Evolutionary conservation across 2,888 invertebrate genomes (phyloP), one percentile per base, ranked within the genome.

Genomic region (Halictus quadricinctus): DNA sequence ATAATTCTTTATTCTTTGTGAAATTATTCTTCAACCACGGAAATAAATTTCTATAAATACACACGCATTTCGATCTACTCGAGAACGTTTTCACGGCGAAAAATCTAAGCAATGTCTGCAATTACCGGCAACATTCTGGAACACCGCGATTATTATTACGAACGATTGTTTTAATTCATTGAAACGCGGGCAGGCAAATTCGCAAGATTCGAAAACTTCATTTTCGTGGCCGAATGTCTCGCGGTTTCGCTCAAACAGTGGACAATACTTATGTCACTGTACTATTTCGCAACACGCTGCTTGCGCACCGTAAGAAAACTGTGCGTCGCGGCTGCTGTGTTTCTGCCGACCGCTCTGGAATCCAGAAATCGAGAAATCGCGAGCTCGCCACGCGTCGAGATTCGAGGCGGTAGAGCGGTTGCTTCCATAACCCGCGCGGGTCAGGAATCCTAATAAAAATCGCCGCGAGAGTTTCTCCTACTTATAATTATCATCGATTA

Each of bases 401-500:
- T 78, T 80, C 83, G 84, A 81, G 54, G 76, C 54, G 54, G 48
- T 80, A 73, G 74, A 84, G 46, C 43, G 66, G 76, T 73, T 72
- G 76, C 43, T 73, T 79, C 80, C 76, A 79, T 90, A 89, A 91
- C 87, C 88, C 64, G 66, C 64, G 66, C 36, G 87, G 90, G 88
- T 90, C 88, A 89, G 80, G 87, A 90, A 91, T 90, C 84, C 83
- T 90, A 87, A 92, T 88, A 90, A 88, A 92, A 88, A 82, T 83
- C 84, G n/a, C 50, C 15, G 21, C 69, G 43, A 78, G 79, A 88
- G 89, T 88, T 91, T 91, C 90, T 89, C 88, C 81, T 91, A 87
- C 90, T 91, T 91, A 90, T 81, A 89, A 89, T 90, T 87, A 88
- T 86, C 86, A 87, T 83, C 87, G 85, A 90, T 91, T 90, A 89